Evolutionary conservation across 1,140 invertebrate species (phyloP).

Genomic region (Acromyrmex heyeri): DNA sequence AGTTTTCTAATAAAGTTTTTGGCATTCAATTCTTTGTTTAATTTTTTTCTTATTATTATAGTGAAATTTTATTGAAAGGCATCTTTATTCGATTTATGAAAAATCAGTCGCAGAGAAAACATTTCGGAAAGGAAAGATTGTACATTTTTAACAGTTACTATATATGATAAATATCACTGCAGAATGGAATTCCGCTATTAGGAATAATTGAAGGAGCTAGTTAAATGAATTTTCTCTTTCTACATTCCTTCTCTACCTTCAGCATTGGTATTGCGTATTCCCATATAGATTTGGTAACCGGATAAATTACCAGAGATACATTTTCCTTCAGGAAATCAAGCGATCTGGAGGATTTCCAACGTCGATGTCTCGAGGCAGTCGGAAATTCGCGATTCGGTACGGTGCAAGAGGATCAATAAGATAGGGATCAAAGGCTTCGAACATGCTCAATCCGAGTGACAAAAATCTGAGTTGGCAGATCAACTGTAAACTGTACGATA

Average conservation of each 20-base stretch:
- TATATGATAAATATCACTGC: background rate
- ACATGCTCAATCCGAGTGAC: constrained; percentile 47
- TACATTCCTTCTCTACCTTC: background rate
- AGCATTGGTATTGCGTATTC: constrained; percentile 35
- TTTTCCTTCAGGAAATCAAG: constrained; percentile 72
- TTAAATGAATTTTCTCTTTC: constrained; percentile 26
- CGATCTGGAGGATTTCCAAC: constrained; percentile 79
- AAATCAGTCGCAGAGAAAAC: background rate
- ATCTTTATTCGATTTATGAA: background rate
- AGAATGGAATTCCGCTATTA: background rate
- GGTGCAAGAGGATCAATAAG: constrained; percentile 42
- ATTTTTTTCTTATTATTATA: background rate
- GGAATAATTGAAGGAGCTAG: background rate
- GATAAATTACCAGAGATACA: constrained; percentile 81
- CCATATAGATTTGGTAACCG: constrained; percentile 67
- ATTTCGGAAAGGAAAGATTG: background rate
- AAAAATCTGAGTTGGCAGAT: constrained; percentile 47
- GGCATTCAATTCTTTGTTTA: background rate
- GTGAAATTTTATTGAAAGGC: background rate
- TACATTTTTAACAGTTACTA: background rate
- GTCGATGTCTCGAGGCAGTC: constrained; percentile 74
- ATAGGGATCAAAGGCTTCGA: constrained; percentile 51
- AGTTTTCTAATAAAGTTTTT: background rate
- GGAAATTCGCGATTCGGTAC: constrained; percentile 60
- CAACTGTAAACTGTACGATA: constrained; percentile 9